These are phyloP conservation scores for Dorcus hopei DNA, from an alignment of 2,888 invertebrate species.

Conservation along the genomic window DNA sequence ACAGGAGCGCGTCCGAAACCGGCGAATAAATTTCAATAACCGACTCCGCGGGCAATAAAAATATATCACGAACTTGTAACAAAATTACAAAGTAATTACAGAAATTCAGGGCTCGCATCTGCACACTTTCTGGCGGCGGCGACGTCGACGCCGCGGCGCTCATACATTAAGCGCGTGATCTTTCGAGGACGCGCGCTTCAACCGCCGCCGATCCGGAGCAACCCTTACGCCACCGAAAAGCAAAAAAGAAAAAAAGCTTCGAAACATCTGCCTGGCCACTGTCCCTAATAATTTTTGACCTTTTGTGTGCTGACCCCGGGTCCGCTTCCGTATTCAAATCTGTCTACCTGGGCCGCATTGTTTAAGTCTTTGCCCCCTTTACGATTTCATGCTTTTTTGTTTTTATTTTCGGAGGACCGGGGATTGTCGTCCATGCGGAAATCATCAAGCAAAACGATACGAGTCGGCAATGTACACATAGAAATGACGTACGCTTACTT, in stretches of 20 bases:
- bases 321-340: conserved; percentile 26
- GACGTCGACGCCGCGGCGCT: background rate
- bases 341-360: conserved; percentile 1
- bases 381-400: too few species aligned
- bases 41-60: conserved; percentile 8
- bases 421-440: too few species aligned
- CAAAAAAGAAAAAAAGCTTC: conserved; percentile 3
- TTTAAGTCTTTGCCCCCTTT: too few species aligned
- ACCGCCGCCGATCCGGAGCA: too few species aligned
- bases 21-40: conserved; percentile 10
- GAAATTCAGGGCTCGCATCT: conserved; percentile 8
- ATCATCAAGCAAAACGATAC: too few species aligned
- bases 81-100: conserved; percentile 18
- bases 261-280: conserved; percentile 27
- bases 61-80: conserved; percentile 15
- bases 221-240: background rate
- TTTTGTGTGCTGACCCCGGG: conserved; percentile 25
- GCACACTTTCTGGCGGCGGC: conserved; percentile 10
- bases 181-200: too few species aligned
- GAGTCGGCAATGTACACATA: too few species aligned
- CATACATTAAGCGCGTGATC: too few species aligned
- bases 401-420: too few species aligned
- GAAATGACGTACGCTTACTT: too few species aligned
- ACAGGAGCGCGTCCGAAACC: background rate
- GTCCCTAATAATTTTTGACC: conserved; percentile 25